Evolutionary conservation across 2,113 vertebrate species (phyloP).

Genomic region (Salvelinus fontinalis): DNA sequence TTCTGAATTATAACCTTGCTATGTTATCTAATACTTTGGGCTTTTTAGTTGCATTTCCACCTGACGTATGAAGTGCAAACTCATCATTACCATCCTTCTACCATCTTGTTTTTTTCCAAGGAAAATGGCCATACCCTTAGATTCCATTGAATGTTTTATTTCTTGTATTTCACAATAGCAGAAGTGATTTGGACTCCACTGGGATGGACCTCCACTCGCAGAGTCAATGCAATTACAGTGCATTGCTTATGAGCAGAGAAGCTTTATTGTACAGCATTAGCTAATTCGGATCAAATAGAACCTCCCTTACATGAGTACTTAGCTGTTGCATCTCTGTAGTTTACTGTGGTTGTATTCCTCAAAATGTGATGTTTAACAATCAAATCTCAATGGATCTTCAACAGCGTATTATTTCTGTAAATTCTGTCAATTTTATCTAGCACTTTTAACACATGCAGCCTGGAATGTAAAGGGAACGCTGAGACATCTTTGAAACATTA

Average conservation of each 20-base stretch:
- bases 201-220: constrained; percentile 38
- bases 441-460: neutral
- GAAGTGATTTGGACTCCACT: constrained; percentile 42
- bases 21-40: neutral
- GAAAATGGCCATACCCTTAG: constrained; percentile 23
- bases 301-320: constrained; percentile 20
- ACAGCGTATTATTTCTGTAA: neutral
- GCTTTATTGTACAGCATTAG: constrained; percentile 63
- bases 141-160: constrained; percentile 54
- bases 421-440: neutral
- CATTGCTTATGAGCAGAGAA: constrained; percentile 49
- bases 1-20: neutral
- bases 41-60: neutral
- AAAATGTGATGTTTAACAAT: constrained; percentile 1
- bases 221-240: constrained; percentile 51
- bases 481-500: neutral
- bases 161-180: constrained; percentile 56
- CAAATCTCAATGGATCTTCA: neutral
- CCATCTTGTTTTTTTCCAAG: neutral
- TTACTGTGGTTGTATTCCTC: neutral
- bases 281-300: constrained; percentile 43
- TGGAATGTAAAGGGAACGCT: neutral
- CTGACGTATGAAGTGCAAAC: neutral
- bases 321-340: neutral
- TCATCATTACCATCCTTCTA: neutral